Percentiles rank a stretch among this genome's conserved stretches.
Evolutionary conservation across 2,113 vertebrate genomes (phyloP).

Genomic region (Saccopteryx bilineata): DNA sequence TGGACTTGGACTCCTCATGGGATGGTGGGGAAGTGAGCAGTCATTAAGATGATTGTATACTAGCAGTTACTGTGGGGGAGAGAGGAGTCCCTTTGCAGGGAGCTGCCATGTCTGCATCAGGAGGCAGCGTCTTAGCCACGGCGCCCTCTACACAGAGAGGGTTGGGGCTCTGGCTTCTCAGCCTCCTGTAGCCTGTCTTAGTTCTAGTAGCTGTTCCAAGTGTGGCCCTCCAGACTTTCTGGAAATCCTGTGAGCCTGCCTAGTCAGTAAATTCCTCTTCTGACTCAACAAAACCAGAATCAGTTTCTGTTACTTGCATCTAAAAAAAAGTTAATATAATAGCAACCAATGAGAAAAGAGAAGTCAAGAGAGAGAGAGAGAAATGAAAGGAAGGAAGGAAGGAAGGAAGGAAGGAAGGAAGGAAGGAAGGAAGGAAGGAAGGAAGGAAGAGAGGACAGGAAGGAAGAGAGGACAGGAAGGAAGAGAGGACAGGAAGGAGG

Average conservation of each 20-base stretch:
- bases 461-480: not conserved
- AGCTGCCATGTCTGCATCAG: not conserved
- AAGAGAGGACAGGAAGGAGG: not conserved
- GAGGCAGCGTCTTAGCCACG: not conserved
- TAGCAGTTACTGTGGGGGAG: not conserved
- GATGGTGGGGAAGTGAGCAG: not conserved
- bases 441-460: not conserved
- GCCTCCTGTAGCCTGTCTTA: not conserved
- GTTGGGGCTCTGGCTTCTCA: not conserved
- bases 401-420: not conserved
- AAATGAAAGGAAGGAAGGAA: not conserved
- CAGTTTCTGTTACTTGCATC: constrained; percentile 12
- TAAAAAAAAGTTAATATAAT: not conserved
- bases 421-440: not conserved
- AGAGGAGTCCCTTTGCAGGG: not conserved
- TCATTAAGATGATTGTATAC: not conserved
- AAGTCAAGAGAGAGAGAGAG: not conserved
- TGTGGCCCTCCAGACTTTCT: not conserved
- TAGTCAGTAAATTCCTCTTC: not conserved
- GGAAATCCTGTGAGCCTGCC: not conserved
- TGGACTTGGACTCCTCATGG: not conserved
- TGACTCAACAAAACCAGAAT: not conserved
- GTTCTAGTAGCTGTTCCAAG: not conserved
- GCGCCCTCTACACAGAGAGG: not conserved
- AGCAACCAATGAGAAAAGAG: not conserved